These are phyloP conservation scores for Lithosia quadra DNA, from an alignment of 2,888 invertebrate genomes.

Conservation along the genomic window DNA sequence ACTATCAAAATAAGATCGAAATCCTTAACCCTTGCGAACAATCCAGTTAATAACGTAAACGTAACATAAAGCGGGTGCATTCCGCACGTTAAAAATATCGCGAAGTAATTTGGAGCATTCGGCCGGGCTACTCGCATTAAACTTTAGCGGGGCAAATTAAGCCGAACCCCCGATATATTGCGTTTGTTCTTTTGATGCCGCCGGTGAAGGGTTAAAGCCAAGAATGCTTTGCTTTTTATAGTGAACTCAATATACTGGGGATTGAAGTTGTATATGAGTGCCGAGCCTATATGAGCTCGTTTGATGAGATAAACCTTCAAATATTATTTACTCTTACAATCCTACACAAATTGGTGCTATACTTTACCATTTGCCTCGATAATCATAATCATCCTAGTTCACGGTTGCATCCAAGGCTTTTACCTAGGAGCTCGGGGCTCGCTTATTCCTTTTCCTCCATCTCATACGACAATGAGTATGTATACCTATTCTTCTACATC, in stretches of 20 bases:
- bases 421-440: no score
- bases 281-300: constrained; percentile 19
- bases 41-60: constrained; percentile 79
- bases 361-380: not conserved
- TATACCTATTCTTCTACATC: not conserved
- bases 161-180: constrained; percentile 85
- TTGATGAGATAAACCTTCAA: constrained; percentile 22
- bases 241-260: constrained; percentile 77
- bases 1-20: constrained; percentile 58
- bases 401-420: no score
- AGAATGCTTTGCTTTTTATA: constrained; percentile 87
- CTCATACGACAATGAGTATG: no score
- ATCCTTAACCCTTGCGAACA: constrained; percentile 67
- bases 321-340: constrained; percentile 10
- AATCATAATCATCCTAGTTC: not conserved
- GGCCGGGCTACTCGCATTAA: constrained; percentile 79
- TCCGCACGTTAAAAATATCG: constrained; percentile 85
- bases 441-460: no score
- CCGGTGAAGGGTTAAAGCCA: constrained; percentile 86
- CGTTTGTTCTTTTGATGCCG: constrained; percentile 86
- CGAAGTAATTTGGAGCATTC: constrained; percentile 84
- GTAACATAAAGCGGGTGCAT: constrained; percentile 82
- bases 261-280: constrained; percentile 30
- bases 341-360: not conserved
- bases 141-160: constrained; percentile 83